Evolutionary conservation across 53 echinoderm and acorn worm species (phyloP).

Genomic region (Pentamera pediparva): DNA sequence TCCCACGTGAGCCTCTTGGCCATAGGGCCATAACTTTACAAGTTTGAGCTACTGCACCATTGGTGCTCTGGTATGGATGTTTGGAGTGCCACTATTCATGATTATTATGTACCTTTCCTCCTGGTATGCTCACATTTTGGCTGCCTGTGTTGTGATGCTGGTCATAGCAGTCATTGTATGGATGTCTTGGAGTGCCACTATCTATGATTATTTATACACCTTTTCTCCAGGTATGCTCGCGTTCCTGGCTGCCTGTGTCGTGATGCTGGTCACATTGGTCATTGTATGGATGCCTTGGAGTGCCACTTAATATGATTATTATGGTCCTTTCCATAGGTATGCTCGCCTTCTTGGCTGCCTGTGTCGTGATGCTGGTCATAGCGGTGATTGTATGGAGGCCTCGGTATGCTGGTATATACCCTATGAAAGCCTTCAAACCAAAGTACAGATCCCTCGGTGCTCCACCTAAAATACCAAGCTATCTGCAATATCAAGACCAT

Average conservation of each 20-base stretch:
- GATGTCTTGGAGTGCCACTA: constrained; percentile 82
- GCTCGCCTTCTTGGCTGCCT: constrained; percentile 85
- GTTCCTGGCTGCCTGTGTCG: constrained; percentile 83
- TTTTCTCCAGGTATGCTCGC: constrained; percentile 96
- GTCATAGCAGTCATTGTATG: constrained; percentile 92
- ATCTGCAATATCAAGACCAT: constrained; percentile 85
- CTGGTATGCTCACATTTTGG: constrained; percentile 89
- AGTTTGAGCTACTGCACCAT: no score
- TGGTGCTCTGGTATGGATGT: constrained; percentile 96
- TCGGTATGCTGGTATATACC: constrained; percentile 88
- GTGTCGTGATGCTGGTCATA: constrained; percentile 87
- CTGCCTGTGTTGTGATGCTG: constrained; percentile 86
- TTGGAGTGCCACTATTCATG: no score
- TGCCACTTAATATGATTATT: no score
- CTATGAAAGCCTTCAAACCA: constrained; percentile 94
- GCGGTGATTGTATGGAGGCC: constrained; percentile 97
- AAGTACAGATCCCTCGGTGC: constrained; percentile 84
- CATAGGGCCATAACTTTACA: no score
- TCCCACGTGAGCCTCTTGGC: no score
- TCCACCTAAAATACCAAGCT: constrained; percentile 74
- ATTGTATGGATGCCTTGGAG: constrained; percentile 95
- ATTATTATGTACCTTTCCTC: background rate
- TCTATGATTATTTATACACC: no score
- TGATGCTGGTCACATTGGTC: constrained; percentile 88
- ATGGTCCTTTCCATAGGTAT: constrained; percentile 50